A percentile compares a stretch with the other conserved stretches of the same genome.
These are phyloP conservation scores for Neoitamus cyanurus DNA, from an alignment of 2,888 invertebrate species.

Conservation along the genomic window DNA sequence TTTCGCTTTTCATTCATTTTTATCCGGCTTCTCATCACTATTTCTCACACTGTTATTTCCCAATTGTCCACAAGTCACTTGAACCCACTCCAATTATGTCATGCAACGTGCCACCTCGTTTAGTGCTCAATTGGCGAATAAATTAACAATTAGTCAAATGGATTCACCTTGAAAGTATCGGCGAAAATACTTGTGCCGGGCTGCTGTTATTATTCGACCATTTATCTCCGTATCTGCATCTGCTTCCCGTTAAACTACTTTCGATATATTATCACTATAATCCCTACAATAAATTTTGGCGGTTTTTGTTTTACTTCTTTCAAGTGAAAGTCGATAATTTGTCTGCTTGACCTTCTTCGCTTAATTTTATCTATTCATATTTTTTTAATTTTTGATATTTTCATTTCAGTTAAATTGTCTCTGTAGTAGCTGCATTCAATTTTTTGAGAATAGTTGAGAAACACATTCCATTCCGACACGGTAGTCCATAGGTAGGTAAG, in stretches of 20 bases:
- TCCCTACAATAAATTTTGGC: not conserved
- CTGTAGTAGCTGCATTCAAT: not conserved
- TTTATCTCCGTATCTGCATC: not conserved
- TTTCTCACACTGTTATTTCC: not conserved
- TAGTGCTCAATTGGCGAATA: not conserved
- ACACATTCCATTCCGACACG: too few relatives aligned
- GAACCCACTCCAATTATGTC: constrained; percentile 4
- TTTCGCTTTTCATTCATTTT: not conserved
- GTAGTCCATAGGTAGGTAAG: too few relatives aligned
- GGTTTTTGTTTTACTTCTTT: not conserved
- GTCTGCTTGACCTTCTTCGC: not conserved
- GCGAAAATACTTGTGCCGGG: not conserved
- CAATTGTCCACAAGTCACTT: not conserved
- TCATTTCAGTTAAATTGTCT: not conserved
- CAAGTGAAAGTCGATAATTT: not conserved
- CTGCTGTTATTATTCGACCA: not conserved
- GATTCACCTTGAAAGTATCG: not conserved
- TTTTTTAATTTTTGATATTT: not conserved
- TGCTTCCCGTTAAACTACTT: not conserved
- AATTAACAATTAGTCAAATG: not conserved
- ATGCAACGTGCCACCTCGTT: not conserved
- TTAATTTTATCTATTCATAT: not conserved
- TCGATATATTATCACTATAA: not conserved
- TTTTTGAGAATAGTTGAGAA: too few relatives aligned
- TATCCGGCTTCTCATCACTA: not conserved